Base-by-base conservation (phyloP, 2,888 invertebrate species). In the Agrotis clavis region DNA sequence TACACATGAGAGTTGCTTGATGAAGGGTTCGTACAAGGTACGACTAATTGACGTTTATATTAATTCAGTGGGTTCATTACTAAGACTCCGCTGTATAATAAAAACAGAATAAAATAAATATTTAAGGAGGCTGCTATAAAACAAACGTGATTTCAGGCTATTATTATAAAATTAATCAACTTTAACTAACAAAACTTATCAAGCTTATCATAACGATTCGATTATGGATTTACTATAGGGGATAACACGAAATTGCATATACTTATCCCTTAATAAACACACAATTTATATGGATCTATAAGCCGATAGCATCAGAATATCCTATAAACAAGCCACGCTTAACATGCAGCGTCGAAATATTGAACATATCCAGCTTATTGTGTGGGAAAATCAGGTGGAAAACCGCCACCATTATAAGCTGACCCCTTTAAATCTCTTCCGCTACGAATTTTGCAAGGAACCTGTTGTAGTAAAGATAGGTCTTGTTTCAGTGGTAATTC, bases 291-390 rank as follows among this genome's bases (percentile, higher is more conserved):
- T 47, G 9, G 25, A 25, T 48, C 0, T 25, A 53, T 74, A 54
- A 74, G 9, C 60, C 5, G 74, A 82, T 82, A 74, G 6, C 19
- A 67, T 53, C 67, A 54, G 9, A 54, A 48, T 77, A 13, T 41
- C 30, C 67, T 25, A 53, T 70, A 83, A 67, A 79, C 54, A 75
- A 65, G 47, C 51, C 51, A 25, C 13, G 67, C 16, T 71, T 67
- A 66, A 48, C 69, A 61, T 71, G 61, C 51, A 71, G 66, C 30
- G 45, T 50, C 57, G 50, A 68, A 68, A 79, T 79, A 71, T 70
- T 67, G 51, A 62, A 69, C 65, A 35, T 16, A 48, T 66, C 21
- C 47, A 62, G 65, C 62, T 57, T 76, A 68, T 71, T 76, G 63
- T 67, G 61, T 11, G 54, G 57, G 63, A 63, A 66, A 76, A 76